phyloP scores from a whole-genome alignment of 37 sponge, comb jelly and placozoan genomes.

The Beroe ovata region DNA sequence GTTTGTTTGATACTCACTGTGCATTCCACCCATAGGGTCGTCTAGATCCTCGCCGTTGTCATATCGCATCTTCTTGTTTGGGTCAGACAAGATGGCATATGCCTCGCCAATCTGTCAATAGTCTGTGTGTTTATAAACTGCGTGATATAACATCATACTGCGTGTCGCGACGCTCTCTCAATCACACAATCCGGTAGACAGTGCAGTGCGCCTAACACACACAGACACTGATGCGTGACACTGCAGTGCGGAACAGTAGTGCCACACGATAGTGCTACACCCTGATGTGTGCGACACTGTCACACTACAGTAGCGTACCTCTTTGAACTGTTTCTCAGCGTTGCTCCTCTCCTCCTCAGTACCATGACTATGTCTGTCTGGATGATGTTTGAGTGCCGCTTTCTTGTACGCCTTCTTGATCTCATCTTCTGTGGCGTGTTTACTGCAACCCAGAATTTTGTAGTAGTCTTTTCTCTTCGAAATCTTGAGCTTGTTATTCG shows the following conservation, averaged over 20 bases:
- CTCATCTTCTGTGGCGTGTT: slow-evolving; percentile 78
- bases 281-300: too few species aligned
- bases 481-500: slow-evolving; percentile 78
- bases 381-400: slow-evolving; percentile 87
- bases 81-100: slow-evolving; percentile 87
- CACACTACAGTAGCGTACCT: slow-evolving; percentile 68
- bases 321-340: slow-evolving; percentile 90
- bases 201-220: too few species aligned
- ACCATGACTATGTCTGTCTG: slow-evolving; percentile 81
- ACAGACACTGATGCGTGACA: too few species aligned
- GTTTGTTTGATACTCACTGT: too few species aligned
- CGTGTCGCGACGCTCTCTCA: too few species aligned
- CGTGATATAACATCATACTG: too few species aligned
- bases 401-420: slow-evolving; percentile 93
- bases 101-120: slow-evolving; percentile 81
- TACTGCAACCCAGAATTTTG: slow-evolving; percentile 83
- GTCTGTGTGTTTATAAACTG: too few species aligned
- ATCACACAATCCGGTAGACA: too few species aligned
- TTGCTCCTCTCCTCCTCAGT: slow-evolving; percentile 73
- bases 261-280: too few species aligned
- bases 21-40: slow-evolving; percentile 74
- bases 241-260: too few species aligned
- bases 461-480: slow-evolving; percentile 97
- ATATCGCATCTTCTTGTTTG: slow-evolving; percentile 81
- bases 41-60: slow-evolving; percentile 95